A percentile compares a stretch with the other conserved stretches of the same genome.
These are phyloP conservation scores for Panurus biarmicus DNA, from an alignment of 2,113 vertebrate species.

Conservation along the genomic window DNA sequence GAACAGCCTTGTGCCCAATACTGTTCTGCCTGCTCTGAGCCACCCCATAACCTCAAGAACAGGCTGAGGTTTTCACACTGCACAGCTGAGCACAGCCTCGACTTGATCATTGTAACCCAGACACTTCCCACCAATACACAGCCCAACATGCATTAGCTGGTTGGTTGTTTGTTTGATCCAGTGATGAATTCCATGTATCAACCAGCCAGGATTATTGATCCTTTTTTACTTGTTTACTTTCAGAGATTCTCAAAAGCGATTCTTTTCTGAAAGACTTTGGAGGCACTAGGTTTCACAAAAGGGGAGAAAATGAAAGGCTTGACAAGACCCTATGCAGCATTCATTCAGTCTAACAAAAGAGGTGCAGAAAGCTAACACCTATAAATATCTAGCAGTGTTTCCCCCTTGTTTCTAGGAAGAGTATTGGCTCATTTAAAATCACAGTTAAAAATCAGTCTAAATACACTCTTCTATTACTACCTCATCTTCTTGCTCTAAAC, in stretches of 20 bases:
- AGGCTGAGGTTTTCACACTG: not conserved
- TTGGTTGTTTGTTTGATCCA: not conserved
- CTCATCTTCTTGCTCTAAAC: not conserved
- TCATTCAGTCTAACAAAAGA: slow-evolving; percentile 5
- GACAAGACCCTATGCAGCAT: not conserved
- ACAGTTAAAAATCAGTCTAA: not conserved
- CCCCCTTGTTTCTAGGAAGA: not conserved
- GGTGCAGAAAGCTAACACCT: not conserved
- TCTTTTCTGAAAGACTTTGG: not conserved
- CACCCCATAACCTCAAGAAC: not conserved
- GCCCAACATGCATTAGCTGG: not conserved
- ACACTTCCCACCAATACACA: not conserved
- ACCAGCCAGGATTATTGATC: not conserved
- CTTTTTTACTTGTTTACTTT: not conserved
- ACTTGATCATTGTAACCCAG: not conserved
- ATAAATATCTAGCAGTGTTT: not conserved
- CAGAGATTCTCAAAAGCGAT: not conserved
- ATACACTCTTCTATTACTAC: not conserved
- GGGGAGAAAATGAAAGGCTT: not conserved
- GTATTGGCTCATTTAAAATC: not conserved
- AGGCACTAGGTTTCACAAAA: not conserved
- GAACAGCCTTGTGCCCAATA: not conserved
- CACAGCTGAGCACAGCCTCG: not conserved
- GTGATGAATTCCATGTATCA: not conserved
- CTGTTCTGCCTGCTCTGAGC: not conserved